phyloP scores from a whole-genome alignment of 1,140 invertebrate genomes.

The Aphidius gifuensis region DNA sequence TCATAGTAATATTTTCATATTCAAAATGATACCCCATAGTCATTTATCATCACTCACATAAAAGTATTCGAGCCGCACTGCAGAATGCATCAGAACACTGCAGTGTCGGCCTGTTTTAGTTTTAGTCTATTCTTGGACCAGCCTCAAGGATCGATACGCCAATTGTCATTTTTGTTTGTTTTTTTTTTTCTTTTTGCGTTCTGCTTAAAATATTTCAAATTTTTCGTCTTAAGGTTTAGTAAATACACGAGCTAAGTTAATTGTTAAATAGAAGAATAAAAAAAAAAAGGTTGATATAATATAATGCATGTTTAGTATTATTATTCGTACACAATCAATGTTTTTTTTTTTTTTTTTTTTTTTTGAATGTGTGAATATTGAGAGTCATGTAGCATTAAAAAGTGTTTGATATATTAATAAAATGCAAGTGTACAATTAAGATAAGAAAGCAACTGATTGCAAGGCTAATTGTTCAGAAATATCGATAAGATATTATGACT shows the following conservation, averaged over 20 bases:
- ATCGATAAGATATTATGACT: conserved; percentile 10
- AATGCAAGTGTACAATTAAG: conserved; percentile 13
- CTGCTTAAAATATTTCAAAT: background rate
- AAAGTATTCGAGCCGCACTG: conserved; percentile 15
- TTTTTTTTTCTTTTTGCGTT: conserved; percentile 13
- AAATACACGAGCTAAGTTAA: too few relatives aligned
- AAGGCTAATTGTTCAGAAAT: conserved; percentile 19
- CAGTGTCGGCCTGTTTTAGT: conserved; percentile 24
- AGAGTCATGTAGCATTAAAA: background rate
- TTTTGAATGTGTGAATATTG: too few relatives aligned
- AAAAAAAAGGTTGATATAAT: too few relatives aligned
- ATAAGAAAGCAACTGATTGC: conserved; percentile 18
- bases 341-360: too few relatives aligned
- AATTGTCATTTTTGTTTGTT: background rate
- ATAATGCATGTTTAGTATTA: too few relatives aligned
- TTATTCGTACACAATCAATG: too few relatives aligned
- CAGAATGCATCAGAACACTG: conserved; percentile 26
- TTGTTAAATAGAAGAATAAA: too few relatives aligned
- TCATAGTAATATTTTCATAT: too few relatives aligned
- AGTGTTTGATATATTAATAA: conserved; percentile 15
- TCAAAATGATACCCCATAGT: too few relatives aligned
- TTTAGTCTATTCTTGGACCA: conserved; percentile 24
- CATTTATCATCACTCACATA: too few relatives aligned
- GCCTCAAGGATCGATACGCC: conserved; percentile 23
- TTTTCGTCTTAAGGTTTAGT: too few relatives aligned